Percentiles rank a stretch among this genome's conserved stretches.
phyloP scores from a whole-genome alignment of 1,140 invertebrate genomes.

The Cherax quadricarinatus region DNA sequence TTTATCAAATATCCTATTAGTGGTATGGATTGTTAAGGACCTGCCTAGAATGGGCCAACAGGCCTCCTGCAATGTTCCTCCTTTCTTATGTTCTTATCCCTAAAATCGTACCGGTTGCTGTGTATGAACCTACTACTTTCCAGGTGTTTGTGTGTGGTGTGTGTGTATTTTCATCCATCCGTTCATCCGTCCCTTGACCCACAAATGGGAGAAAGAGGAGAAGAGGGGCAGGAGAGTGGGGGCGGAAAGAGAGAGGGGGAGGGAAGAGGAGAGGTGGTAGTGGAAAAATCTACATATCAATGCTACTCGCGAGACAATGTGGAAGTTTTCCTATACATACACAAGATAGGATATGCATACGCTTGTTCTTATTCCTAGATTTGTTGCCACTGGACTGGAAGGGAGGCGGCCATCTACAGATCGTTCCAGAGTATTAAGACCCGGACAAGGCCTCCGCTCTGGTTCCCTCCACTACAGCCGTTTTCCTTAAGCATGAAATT shows the following conservation, averaged over 20 bases:
- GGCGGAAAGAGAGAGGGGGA: not conserved
- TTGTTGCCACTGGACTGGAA: not conserved
- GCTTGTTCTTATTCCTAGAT: conserved; percentile 11
- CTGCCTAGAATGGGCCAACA: no score
- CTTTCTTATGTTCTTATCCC: no score
- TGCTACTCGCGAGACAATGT: not conserved
- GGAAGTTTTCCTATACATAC: conserved; percentile 6
- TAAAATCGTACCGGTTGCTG: no score
- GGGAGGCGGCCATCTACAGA: not conserved
- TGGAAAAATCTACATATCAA: not conserved
- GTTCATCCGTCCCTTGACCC: no score
- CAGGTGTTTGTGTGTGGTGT: no score
- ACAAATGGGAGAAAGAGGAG: not conserved
- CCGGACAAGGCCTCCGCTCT: not conserved
- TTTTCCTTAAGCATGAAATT: not conserved
- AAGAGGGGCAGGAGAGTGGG: not conserved
- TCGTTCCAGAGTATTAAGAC: conserved; percentile 4
- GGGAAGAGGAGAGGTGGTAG: not conserved
- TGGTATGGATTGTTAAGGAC: no score
- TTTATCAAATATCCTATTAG: no score
- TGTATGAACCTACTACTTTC: no score
- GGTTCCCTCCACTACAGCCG: not conserved
- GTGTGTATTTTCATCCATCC: no score
- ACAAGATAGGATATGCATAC: conserved; percentile 11
- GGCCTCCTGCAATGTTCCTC: no score